Base-by-base conservation (phyloP, 2,888 invertebrate species). In the Cataglyphis cursor region DNA sequence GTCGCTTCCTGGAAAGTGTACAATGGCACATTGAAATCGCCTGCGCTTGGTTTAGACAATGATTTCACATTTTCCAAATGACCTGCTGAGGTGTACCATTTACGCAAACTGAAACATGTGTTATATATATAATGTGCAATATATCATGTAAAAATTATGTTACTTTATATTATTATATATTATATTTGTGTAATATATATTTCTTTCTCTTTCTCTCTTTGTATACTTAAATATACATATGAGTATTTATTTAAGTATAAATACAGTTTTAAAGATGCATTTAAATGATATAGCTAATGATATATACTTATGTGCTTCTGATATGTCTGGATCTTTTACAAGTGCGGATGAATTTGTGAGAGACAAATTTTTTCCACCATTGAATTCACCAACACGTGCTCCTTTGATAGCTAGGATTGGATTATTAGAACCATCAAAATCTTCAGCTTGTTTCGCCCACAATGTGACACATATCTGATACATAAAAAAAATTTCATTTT, bases 61-160 rank as follows among this genome's bases (percentile, higher is more conserved):
- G 97, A 97, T 83, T 96, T 96, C 15, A 96, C 93, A 18, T 97
- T 96, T 91, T 96, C 95, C 48, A 96, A 95, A 6, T 95, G 95
- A 9, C 98, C 98, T 44, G 96, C 97, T 89, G 97, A 96, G 93
- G 98, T 98, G 94, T 96, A 99, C 99, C 99, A 99, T 51, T 98
- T 98, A 78, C 98, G 96, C 64, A 99, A 95, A 88, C 94, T 94
- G 59, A 72, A 54, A 81, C 21, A 21, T 48, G 21, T 10, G 28
- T 24, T 24, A 18, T 66, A 66, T 18, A 48, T 48, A 6, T 48
- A 48, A 48, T 48, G 1, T 6, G 6, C 41, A 41, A 41, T 8
- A 48, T 31, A 35, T 35, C 10, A 48, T 24, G 10, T n/a, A 48
- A 21, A 21, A 51, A 3, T 31, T 18, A 44, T 44, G 4, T 48